These are phyloP conservation scores for Cheirogaleus major DNA, from an alignment of 2,797 vertebrate genomes.

Conservation along the genomic window DNA sequence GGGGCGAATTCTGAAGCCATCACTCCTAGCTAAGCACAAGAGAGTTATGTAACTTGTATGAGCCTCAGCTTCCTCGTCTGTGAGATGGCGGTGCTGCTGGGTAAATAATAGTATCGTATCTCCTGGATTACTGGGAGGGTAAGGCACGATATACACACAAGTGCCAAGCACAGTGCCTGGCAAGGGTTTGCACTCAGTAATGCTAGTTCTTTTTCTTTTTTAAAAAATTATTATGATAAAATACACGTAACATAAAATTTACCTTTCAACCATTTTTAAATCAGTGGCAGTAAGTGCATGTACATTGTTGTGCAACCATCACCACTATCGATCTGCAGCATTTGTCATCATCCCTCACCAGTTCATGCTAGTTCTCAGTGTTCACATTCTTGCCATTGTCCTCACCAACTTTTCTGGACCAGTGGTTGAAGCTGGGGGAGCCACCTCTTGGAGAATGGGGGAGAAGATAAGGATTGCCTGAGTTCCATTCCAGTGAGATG, in stretches of 20 bases:
- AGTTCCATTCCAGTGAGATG: not conserved
- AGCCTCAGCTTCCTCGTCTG: not conserved
- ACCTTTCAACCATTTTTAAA: not conserved
- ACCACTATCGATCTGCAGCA: not conserved
- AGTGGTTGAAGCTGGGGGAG: not conserved
- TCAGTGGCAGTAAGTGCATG: not conserved
- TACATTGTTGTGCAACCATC: not conserved
- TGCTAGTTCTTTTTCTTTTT: not conserved
- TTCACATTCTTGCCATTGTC: not conserved
- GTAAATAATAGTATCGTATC: not conserved
- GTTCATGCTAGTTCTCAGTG: not conserved
- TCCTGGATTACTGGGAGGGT: not conserved
- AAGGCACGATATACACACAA: rapidly evolving
- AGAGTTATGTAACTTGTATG: not conserved
- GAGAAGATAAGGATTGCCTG: not conserved
- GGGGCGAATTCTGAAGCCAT: not conserved
- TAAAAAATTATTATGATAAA: not conserved
- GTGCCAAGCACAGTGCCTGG: not conserved
- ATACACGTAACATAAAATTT: not conserved
- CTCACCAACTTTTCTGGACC: not conserved
- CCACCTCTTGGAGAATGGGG: no score
- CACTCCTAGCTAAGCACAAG: not conserved
- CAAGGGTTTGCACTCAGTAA: not conserved
- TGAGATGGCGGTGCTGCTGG: not conserved
- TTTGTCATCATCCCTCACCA: not conserved